Evolutionary conservation across 2,888 invertebrate genomes (phyloP), one percentile per base, ranked within the genome.

Genomic region (Drosophila subsilvestris): DNA sequence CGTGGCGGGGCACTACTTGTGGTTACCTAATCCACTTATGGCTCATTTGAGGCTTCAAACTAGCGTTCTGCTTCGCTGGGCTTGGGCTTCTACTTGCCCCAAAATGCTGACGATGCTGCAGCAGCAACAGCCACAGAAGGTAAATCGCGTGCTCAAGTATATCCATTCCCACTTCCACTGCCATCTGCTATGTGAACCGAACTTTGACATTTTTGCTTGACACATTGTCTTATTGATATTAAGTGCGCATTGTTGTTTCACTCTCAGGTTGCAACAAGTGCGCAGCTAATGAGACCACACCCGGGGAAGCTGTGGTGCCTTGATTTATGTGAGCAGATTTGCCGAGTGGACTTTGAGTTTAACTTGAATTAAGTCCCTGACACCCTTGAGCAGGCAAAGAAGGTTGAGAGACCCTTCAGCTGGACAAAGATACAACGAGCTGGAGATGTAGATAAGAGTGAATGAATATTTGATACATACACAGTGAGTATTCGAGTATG

Each of bases 251-350:
- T 49, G 53, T 57, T 32, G 48, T 27, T 45, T n/a, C 20, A 27
- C 37, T 18, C 32, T 1, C 27, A 17, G 22, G 0, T 3, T 66
- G 78, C 81, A 84, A 84, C 77, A 81, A 81, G 80, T 81, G 71
- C n/a, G 60, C 63, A 47, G 58, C 73, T 69, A 63, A 78, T 75
- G 67, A 67, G 43, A 51, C 25, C 58, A 44, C 17, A 47, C 14
- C 6, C 32, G n/a, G n/a, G n/a, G n/a, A n/a, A n/a, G 2, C 37
- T 37, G 37, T 37, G 37, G 2, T n/a, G n/a, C 37, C 37, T 37
- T 37, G 56, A 55, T 55, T 55, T 55, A 55, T 55, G 54, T 4
- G 43, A 27, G 43, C 27, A 27, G 45, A 29, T 56, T 47, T 10
- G 6, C 6, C 37, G n/a, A 37, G 37, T 14, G 32, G 32, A 32